Conservation (phyloP, 2,113 vertebrate species). For the Equus quagga region DNA sequence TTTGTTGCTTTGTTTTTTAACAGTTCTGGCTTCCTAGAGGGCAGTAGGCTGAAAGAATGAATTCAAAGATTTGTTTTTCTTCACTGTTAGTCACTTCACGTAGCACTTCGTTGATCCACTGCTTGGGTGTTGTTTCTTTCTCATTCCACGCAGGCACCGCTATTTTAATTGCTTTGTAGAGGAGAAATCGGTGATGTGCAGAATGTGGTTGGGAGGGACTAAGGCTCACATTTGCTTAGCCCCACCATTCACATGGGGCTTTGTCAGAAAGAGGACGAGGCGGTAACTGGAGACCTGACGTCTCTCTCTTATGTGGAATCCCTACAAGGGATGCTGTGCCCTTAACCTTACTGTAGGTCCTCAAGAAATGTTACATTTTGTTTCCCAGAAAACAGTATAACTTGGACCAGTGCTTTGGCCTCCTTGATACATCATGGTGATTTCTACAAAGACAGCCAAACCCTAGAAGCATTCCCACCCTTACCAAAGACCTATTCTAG, state of each 20-base stretch:
- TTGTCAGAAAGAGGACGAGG: neutral
- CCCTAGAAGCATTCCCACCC: neutral
- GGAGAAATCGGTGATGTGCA: fast-evolving
- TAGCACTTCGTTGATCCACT: neutral
- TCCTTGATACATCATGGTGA: neutral
- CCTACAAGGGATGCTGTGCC: fast-evolving
- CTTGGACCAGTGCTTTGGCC: neutral
- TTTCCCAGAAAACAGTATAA: neutral
- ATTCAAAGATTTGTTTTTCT: neutral
- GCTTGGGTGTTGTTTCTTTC: neutral
- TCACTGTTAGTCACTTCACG: neutral
- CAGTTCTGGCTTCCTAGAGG: neutral
- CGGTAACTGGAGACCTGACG: fast-evolving
- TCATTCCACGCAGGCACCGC: neutral
- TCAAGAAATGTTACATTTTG: neutral
- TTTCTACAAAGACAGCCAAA: neutral
- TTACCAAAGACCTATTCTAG: neutral
- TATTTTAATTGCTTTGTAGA: neutral
- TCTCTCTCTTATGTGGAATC: neutral
- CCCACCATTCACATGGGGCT: neutral
- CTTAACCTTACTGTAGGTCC: neutral
- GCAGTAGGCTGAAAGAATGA: neutral
- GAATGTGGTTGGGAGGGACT: neutral
- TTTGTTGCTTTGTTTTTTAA: neutral
- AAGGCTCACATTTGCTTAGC: fast-evolving